Evolutionary conservation across 2,113 vertebrate species (phyloP).

Genomic region (Anoura caudifer): DNA sequence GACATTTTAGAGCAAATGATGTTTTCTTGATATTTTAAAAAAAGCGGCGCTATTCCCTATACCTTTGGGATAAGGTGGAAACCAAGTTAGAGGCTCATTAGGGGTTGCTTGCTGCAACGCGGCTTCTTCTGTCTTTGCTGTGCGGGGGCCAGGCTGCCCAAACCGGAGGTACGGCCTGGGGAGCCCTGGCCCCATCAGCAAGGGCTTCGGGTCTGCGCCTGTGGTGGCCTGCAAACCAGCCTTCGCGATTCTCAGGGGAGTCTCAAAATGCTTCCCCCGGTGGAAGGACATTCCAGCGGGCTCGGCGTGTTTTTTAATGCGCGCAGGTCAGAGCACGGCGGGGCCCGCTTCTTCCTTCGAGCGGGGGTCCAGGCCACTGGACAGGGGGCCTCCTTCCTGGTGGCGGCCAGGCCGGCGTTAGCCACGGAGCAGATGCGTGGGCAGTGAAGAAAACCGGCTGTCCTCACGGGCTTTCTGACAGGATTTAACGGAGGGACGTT

Average conservation of each 20-base stretch:
- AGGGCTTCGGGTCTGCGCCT: slow-evolving; percentile 67
- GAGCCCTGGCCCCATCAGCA: slow-evolving; percentile 39
- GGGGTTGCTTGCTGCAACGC: slow-evolving; percentile 83
- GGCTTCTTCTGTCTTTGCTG: slow-evolving; percentile 51
- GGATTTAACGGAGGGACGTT: slow-evolving; percentile 7
- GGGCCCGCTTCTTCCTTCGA: slow-evolving; percentile 47
- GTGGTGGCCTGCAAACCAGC: slow-evolving; percentile 61
- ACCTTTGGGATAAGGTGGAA: slow-evolving; percentile 88
- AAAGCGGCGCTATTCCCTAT: slow-evolving; percentile 84
- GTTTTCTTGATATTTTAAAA: slow-evolving; percentile 88
- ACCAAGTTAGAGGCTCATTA: slow-evolving; percentile 88
- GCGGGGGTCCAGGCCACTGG: slow-evolving; percentile 14
- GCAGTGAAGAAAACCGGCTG: slow-evolving; percentile 30
- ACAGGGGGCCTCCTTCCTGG: not conserved
- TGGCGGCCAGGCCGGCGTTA: not conserved
- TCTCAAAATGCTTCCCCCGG: slow-evolving; percentile 71
- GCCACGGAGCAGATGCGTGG: not conserved
- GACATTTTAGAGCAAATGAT: slow-evolving; percentile 89
- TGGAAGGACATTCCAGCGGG: slow-evolving; percentile 64
- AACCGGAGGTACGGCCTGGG: slow-evolving; percentile 68
- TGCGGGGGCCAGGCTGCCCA: slow-evolving; percentile 70
- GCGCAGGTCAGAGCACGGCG: slow-evolving; percentile 52
- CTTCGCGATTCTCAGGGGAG: slow-evolving; percentile 61
- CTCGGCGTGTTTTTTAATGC: slow-evolving; percentile 65
- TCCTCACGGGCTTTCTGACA: not conserved